Evolutionary conservation across 1,140 invertebrate species (phyloP), one percentile per base, ranked within the genome.

Genomic region (Drosophila navojoa): DNA sequence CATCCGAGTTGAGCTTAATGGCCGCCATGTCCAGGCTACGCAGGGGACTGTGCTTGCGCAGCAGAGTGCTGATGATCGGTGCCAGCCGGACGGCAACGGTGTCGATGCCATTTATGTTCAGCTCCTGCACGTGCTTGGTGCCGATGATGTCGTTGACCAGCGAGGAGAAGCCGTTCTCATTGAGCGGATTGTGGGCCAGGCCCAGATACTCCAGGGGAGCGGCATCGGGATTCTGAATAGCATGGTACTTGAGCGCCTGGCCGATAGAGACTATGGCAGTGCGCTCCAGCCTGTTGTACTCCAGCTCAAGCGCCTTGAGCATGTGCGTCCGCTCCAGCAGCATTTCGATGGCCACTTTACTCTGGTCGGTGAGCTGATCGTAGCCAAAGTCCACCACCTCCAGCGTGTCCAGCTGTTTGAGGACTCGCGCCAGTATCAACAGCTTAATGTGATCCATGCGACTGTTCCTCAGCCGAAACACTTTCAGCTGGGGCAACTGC

Each of bases 381-480:
- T 69, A 86, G 6, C 82, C 86, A 40, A 91, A 79, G 35, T 91
- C 90, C 13, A 91, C 42, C 0, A 69, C 67, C 38, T 91, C 76
- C 11, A 91, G 49, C 0, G 11, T 1, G 4, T 68, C 49, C 7
- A 87, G 11, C 7, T 44, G 2, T 0, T 67, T 75, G 0, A 91
- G 49, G 0, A 58, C 71, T 1, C 75, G 61, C 1, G 52, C 45
- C 5, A 90, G 9, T 0, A 76, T 70, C 15, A 78, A 58, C 4
- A 91, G 19, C 32, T 91, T 91, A 4, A 68, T 25, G 7, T 25
- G 25, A 42, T 89, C 72, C 71, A 91, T 67, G 0, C 52, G 59
- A 9, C 90, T 91, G 22, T 89, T 89, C 35, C 90, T 82, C 47
- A 91, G 47, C 1, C 90, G 86, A 40, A 91, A 89, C 11, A 79